Base-by-base conservation (phyloP, 2,888 invertebrate genomes). In the Onchidella celtica region DNA sequence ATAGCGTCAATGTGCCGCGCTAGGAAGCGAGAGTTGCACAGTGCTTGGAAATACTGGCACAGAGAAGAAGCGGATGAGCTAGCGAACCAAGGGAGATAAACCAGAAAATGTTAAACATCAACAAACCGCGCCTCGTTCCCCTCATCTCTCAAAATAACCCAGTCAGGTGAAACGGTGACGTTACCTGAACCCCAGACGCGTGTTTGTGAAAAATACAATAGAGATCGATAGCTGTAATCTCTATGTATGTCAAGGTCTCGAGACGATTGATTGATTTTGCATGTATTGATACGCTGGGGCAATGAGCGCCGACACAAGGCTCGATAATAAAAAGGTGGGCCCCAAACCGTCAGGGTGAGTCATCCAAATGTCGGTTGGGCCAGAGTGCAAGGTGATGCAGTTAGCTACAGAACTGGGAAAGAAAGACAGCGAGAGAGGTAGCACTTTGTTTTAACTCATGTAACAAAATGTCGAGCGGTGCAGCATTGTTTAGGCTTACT, bases 51-150 rank as follows among this genome's bases (percentile, higher is more conserved):
- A n/a, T n/a, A n/a, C n/a, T n/a, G n/a, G n/a, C n/a, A n/a, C n/a
- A n/a, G n/a, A n/a, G n/a, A n/a, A n/a, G n/a, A n/a, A n/a, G n/a
- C n/a, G n/a, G n/a, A n/a, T n/a, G n/a, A n/a, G n/a, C n/a, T n/a
- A 11, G 17, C 57, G n/a, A n/a, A 11, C n/a, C 57, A 72, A 57
- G 72, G 72, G 72, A 72, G 57, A 34, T n/a, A 72, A 72, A 32
- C 72, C 29, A 11, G 55, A 72, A 57, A 72, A 57, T 72, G 32
- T 72, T 57, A 2, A 70, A 66, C n/a, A n/a, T n/a, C n/a, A n/a
- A n/a, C 21, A 11, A 6, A n/a, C 57, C n/a, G 14, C 59, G 21
- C 4, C 34, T n/a, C 4, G 57, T 34, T 24, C 9, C 29, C 57
- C 2, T n/a, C 24, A 9, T n/a, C n/a, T 17, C 34, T 61, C 34